These are phyloP conservation scores for Meloidogyne floridensis DNA, from an alignment of 1,140 invertebrate genomes.

Conservation along the genomic window DNA sequence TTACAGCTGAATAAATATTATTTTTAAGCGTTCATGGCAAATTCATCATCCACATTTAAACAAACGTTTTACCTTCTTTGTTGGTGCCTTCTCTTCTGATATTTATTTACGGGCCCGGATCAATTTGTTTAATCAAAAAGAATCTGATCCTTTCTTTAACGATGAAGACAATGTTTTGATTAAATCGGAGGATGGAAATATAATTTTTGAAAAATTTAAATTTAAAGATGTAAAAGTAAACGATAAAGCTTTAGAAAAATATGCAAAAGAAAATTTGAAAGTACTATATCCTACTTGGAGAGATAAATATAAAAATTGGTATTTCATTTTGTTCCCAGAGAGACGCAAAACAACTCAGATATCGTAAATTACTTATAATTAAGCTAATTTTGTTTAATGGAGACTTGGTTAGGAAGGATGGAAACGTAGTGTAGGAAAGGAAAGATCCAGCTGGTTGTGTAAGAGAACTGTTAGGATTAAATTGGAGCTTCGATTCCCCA, in stretches of 20 bases:
- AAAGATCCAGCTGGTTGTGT: too few relatives aligned
- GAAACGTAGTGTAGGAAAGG: too few relatives aligned
- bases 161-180: neutral
- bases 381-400: neutral
- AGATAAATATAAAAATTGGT: neutral
- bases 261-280: neutral
- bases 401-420: too few relatives aligned
- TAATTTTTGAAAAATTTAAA: constrained; percentile 10
- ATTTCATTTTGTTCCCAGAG: too few relatives aligned
- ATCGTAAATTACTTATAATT: neutral
- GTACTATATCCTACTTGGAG: neutral
- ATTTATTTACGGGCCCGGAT: neutral
- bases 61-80: neutral
- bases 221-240: neutral
- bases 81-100: neutral
- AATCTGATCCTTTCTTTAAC: neutral
- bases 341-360: neutral
- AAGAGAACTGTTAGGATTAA: too few relatives aligned
- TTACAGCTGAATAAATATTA: neutral
- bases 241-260: neutral
- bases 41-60: neutral
- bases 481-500: too few relatives aligned
- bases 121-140: neutral
- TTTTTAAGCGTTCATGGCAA: constrained; percentile 2
- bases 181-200: neutral